A percentile compares a stretch with the other conserved stretches of the same genome.
These are phyloP conservation scores for Chrysaora quinquecirrha DNA, from an alignment of 30 jellyfish, hydroid and myxozoan species.

Conservation along the genomic window DNA sequence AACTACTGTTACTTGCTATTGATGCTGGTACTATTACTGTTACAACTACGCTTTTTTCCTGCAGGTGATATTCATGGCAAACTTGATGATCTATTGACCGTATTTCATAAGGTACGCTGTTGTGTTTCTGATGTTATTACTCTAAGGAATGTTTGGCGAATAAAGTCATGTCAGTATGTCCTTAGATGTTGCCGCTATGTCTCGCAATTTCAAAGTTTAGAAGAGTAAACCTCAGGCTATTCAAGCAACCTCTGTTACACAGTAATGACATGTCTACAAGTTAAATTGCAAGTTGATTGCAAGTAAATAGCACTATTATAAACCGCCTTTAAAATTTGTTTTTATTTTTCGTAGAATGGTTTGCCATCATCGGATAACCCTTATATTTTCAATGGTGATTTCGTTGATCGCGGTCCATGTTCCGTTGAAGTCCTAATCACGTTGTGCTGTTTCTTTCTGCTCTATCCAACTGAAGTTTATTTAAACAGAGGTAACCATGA, in stretches of 20 bases:
- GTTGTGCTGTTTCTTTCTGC: constrained; percentile 71
- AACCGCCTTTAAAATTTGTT: too few relatives aligned
- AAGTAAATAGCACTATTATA: too few relatives aligned
- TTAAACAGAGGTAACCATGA: constrained; percentile 80
- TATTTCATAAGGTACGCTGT: constrained; percentile 71
- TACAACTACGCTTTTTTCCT: too few relatives aligned
- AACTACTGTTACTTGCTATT: too few relatives aligned
- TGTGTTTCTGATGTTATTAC: neutral
- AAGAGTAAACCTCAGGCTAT: too few relatives aligned
- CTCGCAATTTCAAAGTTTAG: neutral
- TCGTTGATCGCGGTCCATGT: constrained; percentile 78
- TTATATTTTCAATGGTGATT: constrained; percentile 82
- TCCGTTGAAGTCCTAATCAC: constrained; percentile 73
- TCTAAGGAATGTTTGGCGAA: too few relatives aligned
- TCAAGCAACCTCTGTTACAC: too few relatives aligned
- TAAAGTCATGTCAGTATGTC: neutral
- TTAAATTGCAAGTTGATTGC: neutral
- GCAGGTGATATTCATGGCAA: constrained; percentile 86
- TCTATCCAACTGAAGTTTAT: constrained; percentile 69
- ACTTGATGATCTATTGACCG: constrained; percentile 67
- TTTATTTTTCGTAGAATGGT: constrained; percentile 54
- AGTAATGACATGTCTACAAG: neutral
- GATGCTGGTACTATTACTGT: too few relatives aligned
- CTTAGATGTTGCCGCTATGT: neutral
- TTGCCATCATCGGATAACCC: constrained; percentile 85